Conservation (phyloP, 2,797 vertebrate genomes). For the Ctenopoma kingsleyae region DNA sequence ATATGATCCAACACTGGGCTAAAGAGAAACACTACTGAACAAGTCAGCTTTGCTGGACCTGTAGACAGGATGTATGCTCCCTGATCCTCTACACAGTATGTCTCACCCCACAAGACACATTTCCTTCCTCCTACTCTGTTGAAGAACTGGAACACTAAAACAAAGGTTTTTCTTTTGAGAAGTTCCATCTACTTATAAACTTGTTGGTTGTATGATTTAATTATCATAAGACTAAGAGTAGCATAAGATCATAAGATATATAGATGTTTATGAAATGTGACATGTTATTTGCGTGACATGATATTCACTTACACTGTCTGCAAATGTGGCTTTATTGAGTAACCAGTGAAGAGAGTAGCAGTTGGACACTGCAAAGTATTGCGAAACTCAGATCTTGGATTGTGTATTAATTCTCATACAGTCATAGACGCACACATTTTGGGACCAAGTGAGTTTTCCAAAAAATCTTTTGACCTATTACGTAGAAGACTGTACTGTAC, state of each 20-base stretch:
- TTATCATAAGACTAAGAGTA: neutral
- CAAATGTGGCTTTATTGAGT: slow-evolving; percentile 18
- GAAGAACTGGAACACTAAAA: slow-evolving; percentile 18
- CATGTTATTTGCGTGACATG: slow-evolving; percentile 3
- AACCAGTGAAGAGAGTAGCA: slow-evolving; percentile 1
- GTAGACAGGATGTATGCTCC: slow-evolving; percentile 66
- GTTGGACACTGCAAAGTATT: slow-evolving; percentile 24
- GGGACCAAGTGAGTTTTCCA: too few relatives aligned
- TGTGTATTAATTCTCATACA: slow-evolving; percentile 1
- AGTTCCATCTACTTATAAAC: neutral
- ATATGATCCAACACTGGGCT: neutral
- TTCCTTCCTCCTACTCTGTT: slow-evolving; percentile 69
- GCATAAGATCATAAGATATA: too few relatives aligned
- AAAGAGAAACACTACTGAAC: slow-evolving; percentile 35
- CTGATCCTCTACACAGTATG: slow-evolving; percentile 28
- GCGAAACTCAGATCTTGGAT: slow-evolving; percentile 34
- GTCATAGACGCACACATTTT: neutral
- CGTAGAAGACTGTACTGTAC: neutral
- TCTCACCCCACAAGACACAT: slow-evolving; percentile 9
- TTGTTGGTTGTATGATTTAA: neutral
- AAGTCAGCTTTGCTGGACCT: slow-evolving; percentile 56
- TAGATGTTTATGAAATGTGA: neutral
- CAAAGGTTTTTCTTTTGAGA: neutral
- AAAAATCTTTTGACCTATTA: neutral
- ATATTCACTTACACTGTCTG: neutral